Conservation (phyloP, 1,140 invertebrate species). For the Oryzaephilus surinamensis region DNA sequence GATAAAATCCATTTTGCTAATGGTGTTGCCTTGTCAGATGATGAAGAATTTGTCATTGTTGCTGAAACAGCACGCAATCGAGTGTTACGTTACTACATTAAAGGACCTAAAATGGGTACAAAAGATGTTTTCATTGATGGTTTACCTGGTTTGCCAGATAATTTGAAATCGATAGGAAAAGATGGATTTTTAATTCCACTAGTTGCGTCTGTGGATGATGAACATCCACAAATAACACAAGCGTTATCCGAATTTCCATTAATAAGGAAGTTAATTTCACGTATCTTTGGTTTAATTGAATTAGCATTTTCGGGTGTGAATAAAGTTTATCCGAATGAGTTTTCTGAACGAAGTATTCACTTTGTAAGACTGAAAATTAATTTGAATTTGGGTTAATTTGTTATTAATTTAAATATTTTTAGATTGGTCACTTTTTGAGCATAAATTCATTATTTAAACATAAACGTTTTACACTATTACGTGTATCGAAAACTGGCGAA, state of each 20-base stretch:
- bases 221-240: constrained; percentile 40
- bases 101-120: constrained; percentile 61
- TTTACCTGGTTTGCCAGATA: constrained; percentile 74
- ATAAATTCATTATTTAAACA: constrained; percentile 8
- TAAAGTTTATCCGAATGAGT: constrained; percentile 45
- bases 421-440: constrained; percentile 42
- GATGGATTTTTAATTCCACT: constrained; percentile 59
- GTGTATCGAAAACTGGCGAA: constrained; percentile 54
- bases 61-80: constrained; percentile 48
- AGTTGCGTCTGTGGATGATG: constrained; percentile 39
- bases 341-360: constrained; percentile 42
- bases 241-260: constrained; percentile 44
- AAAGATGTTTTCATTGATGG: constrained; percentile 64
- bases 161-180: constrained; percentile 51
- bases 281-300: constrained; percentile 45
- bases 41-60: constrained; percentile 65
- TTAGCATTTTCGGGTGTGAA: constrained; percentile 46
- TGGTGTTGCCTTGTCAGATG: constrained; percentile 62
- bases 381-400: too few relatives aligned
- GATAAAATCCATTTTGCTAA: constrained; percentile 68
- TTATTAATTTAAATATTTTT: constrained; percentile 17
- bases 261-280: constrained; percentile 48
- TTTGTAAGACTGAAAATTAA: too few relatives aligned
- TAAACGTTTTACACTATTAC: constrained; percentile 41
- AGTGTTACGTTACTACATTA: constrained; percentile 58